Percentiles rank a stretch among this genome's conserved stretches.
phyloP scores from a whole-genome alignment of 2,888 invertebrate species.

The Acanthosepion lycidas region DNA sequence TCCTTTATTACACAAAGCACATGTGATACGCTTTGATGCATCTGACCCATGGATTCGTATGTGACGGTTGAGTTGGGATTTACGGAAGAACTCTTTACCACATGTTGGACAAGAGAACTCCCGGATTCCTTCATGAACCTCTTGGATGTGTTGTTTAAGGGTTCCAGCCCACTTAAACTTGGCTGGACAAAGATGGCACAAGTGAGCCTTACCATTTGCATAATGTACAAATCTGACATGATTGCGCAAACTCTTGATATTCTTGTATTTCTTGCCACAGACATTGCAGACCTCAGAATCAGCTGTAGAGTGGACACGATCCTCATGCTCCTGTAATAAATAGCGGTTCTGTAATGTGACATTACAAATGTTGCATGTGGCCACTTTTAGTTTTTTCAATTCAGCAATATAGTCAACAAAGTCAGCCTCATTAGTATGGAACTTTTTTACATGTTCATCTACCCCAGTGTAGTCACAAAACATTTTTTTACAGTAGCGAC shows the following conservation, averaged over 20 bases:
- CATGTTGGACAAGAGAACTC: conserved; percentile 58
- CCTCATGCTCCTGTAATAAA: conserved; percentile 55
- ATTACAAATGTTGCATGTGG: conserved; percentile 56
- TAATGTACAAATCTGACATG: conserved; percentile 58
- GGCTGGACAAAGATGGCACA: conserved; percentile 60
- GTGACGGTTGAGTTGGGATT: conserved; percentile 60
- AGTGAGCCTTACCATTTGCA: conserved; percentile 50
- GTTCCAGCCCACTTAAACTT: conserved; percentile 60
- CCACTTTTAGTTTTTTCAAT: conserved; percentile 54
- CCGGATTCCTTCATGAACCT: conserved; percentile 59
- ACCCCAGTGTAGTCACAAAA: conserved; percentile 60
- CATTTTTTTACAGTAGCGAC: conserved; percentile 59
- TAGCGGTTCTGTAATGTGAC: conserved; percentile 53
- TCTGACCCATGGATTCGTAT: conserved; percentile 58
- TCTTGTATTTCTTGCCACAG: conserved; percentile 59
- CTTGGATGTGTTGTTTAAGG: conserved; percentile 62
- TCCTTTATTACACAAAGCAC: conserved; percentile 59
- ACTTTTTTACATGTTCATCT: conserved; percentile 58
- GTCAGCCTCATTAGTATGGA: conserved; percentile 54
- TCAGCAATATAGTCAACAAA: conserved; percentile 56
- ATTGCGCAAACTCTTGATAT: conserved; percentile 55
- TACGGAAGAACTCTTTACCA: conserved; percentile 59
- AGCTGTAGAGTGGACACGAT: conserved; percentile 53
- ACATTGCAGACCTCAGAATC: conserved; percentile 52
- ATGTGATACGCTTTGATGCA: conserved; percentile 56